Conservation (phyloP, 2,797 vertebrate species). For the Melanotaenia boesemani region DNA sequence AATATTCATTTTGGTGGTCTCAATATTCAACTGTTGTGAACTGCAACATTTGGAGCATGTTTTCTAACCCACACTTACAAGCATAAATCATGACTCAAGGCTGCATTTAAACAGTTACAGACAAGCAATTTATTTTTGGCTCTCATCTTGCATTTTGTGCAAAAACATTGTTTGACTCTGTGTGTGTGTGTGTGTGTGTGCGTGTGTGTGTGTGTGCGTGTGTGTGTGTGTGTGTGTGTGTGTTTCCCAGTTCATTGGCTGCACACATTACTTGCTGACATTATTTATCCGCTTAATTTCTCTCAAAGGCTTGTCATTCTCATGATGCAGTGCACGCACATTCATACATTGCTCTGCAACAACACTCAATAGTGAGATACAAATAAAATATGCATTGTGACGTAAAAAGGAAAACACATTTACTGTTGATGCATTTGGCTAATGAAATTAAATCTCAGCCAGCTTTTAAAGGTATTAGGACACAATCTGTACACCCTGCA, state of each 20-base stretch:
- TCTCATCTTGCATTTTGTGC: conserved; percentile 45
- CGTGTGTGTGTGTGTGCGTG: too few species aligned
- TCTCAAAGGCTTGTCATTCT: conserved; percentile 52
- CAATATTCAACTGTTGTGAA: conserved; percentile 79
- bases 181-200: too few species aligned
- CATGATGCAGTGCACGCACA: conserved; percentile 3
- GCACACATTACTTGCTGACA: conserved; percentile 76
- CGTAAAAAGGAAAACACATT: conserved; percentile 17
- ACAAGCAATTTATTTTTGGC: conserved; percentile 86
- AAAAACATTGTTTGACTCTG: conserved; percentile 60
- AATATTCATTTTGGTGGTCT: conserved; percentile 81
- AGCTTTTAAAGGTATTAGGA: too few species aligned
- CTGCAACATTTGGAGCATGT: conserved; percentile 80
- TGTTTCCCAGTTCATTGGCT: conserved; percentile 71
- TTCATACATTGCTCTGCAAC: conserved; percentile 13
- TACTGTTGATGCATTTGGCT: conserved; percentile 22
- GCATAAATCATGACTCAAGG: conserved; percentile 81
- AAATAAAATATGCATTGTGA: conserved; percentile 10
- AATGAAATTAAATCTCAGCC: conserved; percentile 24
- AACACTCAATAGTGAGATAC: not conserved
- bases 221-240: not conserved
- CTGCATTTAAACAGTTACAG: conserved; percentile 84
- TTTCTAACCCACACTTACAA: conserved; percentile 69
- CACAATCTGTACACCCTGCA: conserved; percentile 27
- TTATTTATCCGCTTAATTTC: conserved; percentile 61